These are phyloP conservation scores for Paedocypris sp. DNA, from an alignment of 2,113 vertebrate species.

Conservation along the genomic window DNA sequence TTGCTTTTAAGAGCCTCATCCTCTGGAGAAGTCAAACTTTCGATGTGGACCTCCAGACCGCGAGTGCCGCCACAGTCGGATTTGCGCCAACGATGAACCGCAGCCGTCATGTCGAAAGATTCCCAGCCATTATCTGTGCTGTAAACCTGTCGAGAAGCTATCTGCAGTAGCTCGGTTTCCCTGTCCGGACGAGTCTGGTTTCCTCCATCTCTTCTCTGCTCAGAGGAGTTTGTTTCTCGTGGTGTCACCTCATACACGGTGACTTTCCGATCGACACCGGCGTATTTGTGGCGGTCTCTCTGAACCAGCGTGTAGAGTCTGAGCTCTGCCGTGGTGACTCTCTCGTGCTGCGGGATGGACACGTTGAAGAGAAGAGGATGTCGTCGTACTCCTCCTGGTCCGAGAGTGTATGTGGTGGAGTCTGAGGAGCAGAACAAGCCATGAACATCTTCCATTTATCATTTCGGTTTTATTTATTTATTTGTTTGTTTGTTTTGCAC, in stretches of 20 bases:
- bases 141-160: conserved; percentile 79
- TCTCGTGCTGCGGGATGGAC: conserved; percentile 85
- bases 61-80: conserved; percentile 67
- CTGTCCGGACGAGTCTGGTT: conserved; percentile 11
- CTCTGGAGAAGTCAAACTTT: conserved; percentile 53
- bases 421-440: conserved; percentile 52
- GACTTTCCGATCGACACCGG: conserved; percentile 78
- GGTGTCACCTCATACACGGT: conserved; percentile 73
- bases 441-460: too few relatives aligned
- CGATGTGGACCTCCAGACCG: conserved; percentile 81
- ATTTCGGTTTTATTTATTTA: too few relatives aligned
- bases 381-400: conserved; percentile 62
- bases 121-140: conserved; percentile 82
- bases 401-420: conserved; percentile 60
- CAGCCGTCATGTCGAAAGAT: conserved; percentile 81
- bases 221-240: conserved; percentile 30
- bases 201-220: conserved; percentile 25
- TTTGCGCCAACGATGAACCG: conserved; percentile 73
- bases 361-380: conserved; percentile 90
- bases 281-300: conserved; percentile 70
- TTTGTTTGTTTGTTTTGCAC: too few relatives aligned
- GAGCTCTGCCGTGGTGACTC: conserved; percentile 80
- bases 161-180: conserved; percentile 49
- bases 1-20: conserved; percentile 40
- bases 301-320: conserved; percentile 85